Evolutionary conservation across 2,888 invertebrate species (phyloP), one percentile per base, ranked within the genome.

Genomic region (Chydorus sphaericus): DNA sequence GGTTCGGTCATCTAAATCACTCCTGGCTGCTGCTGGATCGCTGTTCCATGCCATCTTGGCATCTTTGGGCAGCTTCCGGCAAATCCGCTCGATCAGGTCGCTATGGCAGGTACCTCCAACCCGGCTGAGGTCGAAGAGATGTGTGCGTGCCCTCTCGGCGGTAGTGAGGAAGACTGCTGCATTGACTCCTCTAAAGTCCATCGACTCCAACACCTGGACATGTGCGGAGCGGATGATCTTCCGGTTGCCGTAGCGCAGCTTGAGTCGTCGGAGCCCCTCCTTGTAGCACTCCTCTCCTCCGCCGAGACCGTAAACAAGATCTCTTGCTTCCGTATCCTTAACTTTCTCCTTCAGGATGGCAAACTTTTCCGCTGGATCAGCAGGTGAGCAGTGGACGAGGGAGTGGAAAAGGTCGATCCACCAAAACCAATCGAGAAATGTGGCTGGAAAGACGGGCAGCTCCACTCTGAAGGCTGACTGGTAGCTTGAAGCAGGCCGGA

Each of bases 221-320:
- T 54, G 54, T 2, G 29, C 54, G 6, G 54, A 38, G n/a, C 54
- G 26, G 39, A 54, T 54, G 10, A 54, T 44, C 4, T 44, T 16
- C 10, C 39, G 29, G 8, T 44, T 18, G 7, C 54, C 39, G 39
- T 16, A 54, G 5, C n/a, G 23, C 8, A n/a, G 2, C 28, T 54
- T 54, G 11, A 54, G 23, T 39, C 44, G 26, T n/a, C 6, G 10
- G 5, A 54, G 30, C 7, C 28, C 54, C 11, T 39, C 39, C n/a
- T 39, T 54, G 29, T 54, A 54, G 29, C 39, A 26, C n/a, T 7
- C 14, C n/a, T 54, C 54, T 14, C 54, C 54, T n/a, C 39, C 54
- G 3, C 54, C 54, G 16, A 54, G 44, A 26, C 39, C 44, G 20
- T 54, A 54, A 3, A 54, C 8, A 4, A 54, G 18, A 20, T 44